Base-by-base conservation (phyloP, 2,113 vertebrate species). In the Megalops atlanticus region DNA sequence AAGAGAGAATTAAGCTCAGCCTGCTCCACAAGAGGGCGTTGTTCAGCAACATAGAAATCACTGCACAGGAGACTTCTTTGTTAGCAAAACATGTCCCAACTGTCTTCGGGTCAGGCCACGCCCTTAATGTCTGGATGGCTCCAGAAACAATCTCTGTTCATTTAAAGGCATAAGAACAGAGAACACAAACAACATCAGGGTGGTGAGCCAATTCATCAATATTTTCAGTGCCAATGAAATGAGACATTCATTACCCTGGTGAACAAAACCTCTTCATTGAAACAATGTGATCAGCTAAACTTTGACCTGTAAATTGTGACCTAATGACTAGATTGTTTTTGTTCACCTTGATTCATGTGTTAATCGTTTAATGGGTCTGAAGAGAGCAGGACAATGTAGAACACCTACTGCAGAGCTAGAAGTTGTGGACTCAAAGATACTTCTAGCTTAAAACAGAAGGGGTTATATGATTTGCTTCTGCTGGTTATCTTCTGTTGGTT, bases 1-100 rank as follows among this genome's bases (percentile, higher is more conserved):
- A 39, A 71, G 7, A 40, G 7, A 47, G 15, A 6, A 49, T 71
- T 43, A 49, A 78, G 43, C 76, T 24, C 31, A 49, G 16, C 39
- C 27, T 31, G 54, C 35, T 58, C 76, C 47, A 80, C 76, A 70
- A 82, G 49, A 78, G 82, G 76, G 76, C 80, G 77, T 6, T 73
- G 54, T 80, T 84, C 77, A 31, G 21, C 72, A 47, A 45, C 49
- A 80, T 24, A 33, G 16, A 8, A 78, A 31, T 38, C 58, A 39
- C 45, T 40, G 4, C 16, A 69, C 6, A 6, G 64, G 40, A 74
- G 38, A 2, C 3, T 69, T 27, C 71, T 52, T 72, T 33, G 35
- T 24, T 36, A 40, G 5, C 8, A 38, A 15, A 58, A 47, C 7
- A 24, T 38, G 7, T 27, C 35, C 31, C 38, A 39, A 49, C 18